Percentiles rank a stretch among this genome's conserved stretches.
Evolutionary conservation across 2,888 invertebrate genomes (phyloP).

Genomic region (Allolobophora icterica): DNA sequence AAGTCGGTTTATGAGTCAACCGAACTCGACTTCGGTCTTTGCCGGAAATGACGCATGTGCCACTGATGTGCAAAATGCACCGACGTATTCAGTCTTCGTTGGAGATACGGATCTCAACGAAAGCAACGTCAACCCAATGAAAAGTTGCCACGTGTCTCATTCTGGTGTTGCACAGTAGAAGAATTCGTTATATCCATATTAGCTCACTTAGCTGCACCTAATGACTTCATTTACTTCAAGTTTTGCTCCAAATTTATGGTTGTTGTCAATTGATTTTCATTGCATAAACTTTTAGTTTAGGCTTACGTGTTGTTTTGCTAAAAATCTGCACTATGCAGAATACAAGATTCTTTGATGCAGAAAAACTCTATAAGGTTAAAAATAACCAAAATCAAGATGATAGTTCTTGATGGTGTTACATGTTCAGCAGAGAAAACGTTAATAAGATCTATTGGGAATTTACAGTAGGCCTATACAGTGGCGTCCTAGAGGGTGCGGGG

Average conservation of each 20-base stretch:
- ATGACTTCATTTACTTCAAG: not conserved
- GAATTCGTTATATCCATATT: not conserved
- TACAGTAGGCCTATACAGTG: too few species aligned
- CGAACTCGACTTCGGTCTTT: not conserved
- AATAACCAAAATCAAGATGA: too few species aligned
- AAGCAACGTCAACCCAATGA: not conserved
- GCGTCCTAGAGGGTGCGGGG: too few species aligned
- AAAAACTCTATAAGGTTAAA: too few species aligned
- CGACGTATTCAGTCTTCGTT: conserved; percentile 2
- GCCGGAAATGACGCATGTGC: not conserved
- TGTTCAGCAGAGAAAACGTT: too few species aligned
- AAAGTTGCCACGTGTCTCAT: not conserved
- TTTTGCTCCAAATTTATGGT: not conserved
- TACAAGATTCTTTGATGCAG: too few species aligned
- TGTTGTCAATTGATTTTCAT: not conserved
- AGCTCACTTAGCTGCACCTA: not conserved
- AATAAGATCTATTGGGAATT: too few species aligned
- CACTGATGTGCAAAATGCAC: not conserved
- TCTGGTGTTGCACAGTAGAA: not conserved
- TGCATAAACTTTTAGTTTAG: not conserved
- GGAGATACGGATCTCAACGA: not conserved
- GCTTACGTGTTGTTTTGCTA: too few species aligned
- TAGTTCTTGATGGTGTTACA: too few species aligned
- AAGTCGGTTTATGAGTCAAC: not conserved
- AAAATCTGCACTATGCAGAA: too few species aligned